Conservation (phyloP, 2,888 invertebrate species). For the Morpho helenor region DNA sequence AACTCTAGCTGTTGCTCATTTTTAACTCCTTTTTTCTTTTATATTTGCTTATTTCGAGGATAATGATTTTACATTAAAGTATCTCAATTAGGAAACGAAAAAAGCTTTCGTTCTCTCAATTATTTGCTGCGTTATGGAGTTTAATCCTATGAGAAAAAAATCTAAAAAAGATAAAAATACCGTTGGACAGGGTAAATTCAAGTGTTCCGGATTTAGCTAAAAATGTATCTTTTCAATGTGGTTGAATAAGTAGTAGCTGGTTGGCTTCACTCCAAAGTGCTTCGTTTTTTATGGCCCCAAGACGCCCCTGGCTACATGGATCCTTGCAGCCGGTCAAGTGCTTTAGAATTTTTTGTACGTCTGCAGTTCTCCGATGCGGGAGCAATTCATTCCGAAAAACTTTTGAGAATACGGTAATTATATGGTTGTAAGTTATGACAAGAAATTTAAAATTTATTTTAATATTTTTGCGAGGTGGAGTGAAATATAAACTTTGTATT, state of each 20-base stretch:
- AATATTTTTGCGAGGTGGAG: no score
- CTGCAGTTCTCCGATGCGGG: conserved; percentile 26
- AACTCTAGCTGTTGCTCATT: no score
- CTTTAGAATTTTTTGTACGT: conserved; percentile 42
- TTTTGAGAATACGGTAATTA: background rate
- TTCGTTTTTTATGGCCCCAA: conserved; percentile 65
- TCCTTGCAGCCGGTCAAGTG: conserved; percentile 59
- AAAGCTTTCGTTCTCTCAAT: no score
- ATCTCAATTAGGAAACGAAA: no score
- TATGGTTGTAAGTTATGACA: background rate
- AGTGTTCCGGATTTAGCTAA: conserved; percentile 21
- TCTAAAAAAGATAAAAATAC: no score
- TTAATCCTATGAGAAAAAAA: no score
- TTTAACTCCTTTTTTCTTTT: no score
- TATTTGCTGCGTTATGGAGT: no score
- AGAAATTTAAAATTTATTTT: no score
- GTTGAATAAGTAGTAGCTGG: conserved; percentile 49
- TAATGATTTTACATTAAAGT: no score
- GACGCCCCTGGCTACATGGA: conserved; percentile 46
- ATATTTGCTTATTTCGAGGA: no score
- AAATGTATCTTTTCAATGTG: conserved; percentile 59
- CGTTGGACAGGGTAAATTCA: conserved; percentile 8
- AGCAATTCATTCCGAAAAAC: conserved; percentile 13
- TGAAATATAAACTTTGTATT: no score
- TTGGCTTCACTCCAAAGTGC: conserved; percentile 71